phyloP scores from a whole-genome alignment of 2,113 vertebrate species.

The Mustelus asterias region DNA sequence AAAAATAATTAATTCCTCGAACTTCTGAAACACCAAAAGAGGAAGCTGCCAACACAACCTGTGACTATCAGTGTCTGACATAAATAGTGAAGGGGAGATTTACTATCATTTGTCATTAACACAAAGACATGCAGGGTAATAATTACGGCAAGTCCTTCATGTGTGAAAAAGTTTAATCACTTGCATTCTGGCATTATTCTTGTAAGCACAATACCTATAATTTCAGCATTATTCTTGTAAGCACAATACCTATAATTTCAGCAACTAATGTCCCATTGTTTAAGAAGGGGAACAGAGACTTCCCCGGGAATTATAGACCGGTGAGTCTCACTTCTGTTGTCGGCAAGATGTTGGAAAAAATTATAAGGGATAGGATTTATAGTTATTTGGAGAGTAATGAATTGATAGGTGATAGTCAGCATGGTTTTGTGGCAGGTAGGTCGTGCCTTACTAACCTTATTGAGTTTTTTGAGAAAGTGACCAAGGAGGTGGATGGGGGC shows the following conservation, averaged over 20 bases:
- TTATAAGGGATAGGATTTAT: no score
- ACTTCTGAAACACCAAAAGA: neutral
- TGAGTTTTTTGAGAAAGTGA: no score
- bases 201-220: conserved; percentile 24
- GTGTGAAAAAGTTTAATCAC: conserved; percentile 13
- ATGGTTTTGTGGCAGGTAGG: no score
- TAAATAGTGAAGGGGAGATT: neutral
- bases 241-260: conserved; percentile 24
- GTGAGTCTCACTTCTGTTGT: no score
- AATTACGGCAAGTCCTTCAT: conserved; percentile 14
- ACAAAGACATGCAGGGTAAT: conserved; percentile 11
- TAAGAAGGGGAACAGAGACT: no score
- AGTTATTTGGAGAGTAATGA: no score
- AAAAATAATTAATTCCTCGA: neutral
- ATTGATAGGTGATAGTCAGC: no score
- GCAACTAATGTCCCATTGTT: no score
- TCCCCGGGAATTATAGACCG: no score
- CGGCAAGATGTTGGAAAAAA: no score
- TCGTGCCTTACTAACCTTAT: no score
- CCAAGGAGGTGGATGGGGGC: no score
- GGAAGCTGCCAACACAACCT: neutral
- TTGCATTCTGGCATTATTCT: neutral
- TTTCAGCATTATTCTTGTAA: conserved; percentile 16
- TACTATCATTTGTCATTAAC: conserved; percentile 4
- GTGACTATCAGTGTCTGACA: neutral